Evolutionary conservation across 2,113 vertebrate genomes (phyloP).

Genomic region (Bubo blakistoni): DNA sequence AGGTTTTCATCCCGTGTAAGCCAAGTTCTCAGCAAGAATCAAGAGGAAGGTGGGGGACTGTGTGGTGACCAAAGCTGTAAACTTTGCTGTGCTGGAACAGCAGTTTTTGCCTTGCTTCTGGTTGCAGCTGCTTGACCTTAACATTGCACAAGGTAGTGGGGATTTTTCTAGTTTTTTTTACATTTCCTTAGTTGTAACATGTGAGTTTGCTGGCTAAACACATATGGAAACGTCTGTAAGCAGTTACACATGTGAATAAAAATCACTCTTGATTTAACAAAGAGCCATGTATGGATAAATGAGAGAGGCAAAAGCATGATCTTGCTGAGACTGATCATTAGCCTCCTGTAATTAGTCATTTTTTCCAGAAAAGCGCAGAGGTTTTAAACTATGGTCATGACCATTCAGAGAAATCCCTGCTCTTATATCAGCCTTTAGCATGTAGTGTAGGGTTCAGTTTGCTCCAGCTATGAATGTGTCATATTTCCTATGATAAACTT

Average conservation of each 20-base stretch:
- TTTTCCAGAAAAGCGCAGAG: neutral
- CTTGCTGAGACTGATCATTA: neutral
- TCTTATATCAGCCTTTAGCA: neutral
- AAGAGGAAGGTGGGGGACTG: neutral
- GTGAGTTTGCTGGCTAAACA: neutral
- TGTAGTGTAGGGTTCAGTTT: rapidly evolving
- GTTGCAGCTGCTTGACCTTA: neutral
- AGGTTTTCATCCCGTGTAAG: neutral
- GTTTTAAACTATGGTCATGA: neutral
- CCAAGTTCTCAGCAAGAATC: neutral
- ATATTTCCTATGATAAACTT: neutral
- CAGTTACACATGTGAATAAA: neutral
- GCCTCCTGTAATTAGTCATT: neutral
- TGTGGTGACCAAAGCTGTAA: neutral
- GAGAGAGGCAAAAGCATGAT: neutral
- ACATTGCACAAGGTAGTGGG: neutral
- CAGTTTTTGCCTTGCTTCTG: neutral
- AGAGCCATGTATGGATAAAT: neutral
- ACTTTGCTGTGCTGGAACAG: neutral
- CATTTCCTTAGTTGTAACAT: neutral
- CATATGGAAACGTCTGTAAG: neutral
- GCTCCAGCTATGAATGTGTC: neutral
- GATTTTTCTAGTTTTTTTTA: neutral
- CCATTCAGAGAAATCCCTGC: neutral
- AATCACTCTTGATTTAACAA: neutral